Base-by-base conservation (phyloP, 2,888 invertebrate species). In the Limenitis arthemis region DNA sequence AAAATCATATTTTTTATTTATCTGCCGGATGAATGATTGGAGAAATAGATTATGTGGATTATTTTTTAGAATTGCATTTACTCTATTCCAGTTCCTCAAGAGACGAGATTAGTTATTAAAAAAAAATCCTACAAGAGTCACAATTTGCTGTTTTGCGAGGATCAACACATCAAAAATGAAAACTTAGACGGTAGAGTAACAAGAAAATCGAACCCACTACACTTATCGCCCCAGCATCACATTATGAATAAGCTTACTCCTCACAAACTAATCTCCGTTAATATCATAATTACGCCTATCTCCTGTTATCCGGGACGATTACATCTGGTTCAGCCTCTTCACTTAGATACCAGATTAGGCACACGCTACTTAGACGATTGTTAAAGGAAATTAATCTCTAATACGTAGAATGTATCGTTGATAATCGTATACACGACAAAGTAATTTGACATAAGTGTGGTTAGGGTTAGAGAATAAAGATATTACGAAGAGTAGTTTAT, bases 261-360 rank as follows among this genome's bases (percentile, higher is more conserved):
- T 46, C 49, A 48, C 38, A 51, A 30, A 41, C 44, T 53, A 43
- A 53, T 51, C 51, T 44, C 20, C 44, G 46, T 56, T 54, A 64
- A 63, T 63, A 63, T 62, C 63, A 52, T 61, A 63, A 64, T 62
- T 47, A 55, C 54, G 12, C 40, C 28, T 47, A 44, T 36, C 43
- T 9, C 34, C 43, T 41, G 44, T 53, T 47, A 39, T 40, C 8
- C 32, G 29, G 8, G 4, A 36, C 20, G 49, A 56, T 56, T 47
- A 36, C 44, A 55, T 57, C 57, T 39, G 48, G 33, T 47, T 32
- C 49, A 49, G 51, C 42, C 53, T 41, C 54, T 54, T 37, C 36
- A 53, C 41, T 31, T 9, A 55, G 55, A 53, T 57, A 47, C 47
- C 46, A 50, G 57, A 57, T 57, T 43, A 48, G 53, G 54, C 56